A percentile compares a stretch with the other conserved stretches of the same genome.
These are phyloP conservation scores for Drosophila kurseongensis DNA, from an alignment of 1,140 invertebrate genomes.

Conservation along the genomic window DNA sequence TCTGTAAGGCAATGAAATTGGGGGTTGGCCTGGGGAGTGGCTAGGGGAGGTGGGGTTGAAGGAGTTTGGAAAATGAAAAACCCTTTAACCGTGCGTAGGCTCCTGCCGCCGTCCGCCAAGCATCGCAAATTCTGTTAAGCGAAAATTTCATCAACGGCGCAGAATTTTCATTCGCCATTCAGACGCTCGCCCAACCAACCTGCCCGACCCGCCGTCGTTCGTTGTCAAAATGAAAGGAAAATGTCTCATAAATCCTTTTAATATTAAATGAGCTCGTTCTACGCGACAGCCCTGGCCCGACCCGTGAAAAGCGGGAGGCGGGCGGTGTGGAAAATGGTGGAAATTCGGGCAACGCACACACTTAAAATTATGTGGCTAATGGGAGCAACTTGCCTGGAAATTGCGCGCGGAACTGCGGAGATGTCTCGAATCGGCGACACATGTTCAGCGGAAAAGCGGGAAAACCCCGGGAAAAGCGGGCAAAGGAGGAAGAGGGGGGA, in stretches of 20 bases:
- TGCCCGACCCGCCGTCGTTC: conserved; percentile 26
- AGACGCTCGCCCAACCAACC: conserved; percentile 30
- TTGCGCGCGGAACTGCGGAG: conserved; percentile 61
- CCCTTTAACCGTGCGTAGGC: conserved; percentile 80
- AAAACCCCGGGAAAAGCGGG: conserved; percentile 1
- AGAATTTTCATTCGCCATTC: conserved; percentile 73
- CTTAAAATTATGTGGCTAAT: conserved; percentile 83
- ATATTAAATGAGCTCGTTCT: conserved; percentile 80
- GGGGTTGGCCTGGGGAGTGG: background rate
- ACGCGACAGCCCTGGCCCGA: conserved; percentile 24
- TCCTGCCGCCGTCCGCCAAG: conserved; percentile 56
- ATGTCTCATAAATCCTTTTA: conserved; percentile 83
- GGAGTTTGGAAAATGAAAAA: conserved; percentile 63
- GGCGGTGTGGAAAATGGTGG: conserved; percentile 2
- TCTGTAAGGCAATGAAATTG: conserved; percentile 5
- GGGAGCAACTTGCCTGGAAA: conserved; percentile 81
- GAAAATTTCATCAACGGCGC: conserved; percentile 79
- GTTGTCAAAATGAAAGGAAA: conserved; percentile 83
- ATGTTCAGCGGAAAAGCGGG: conserved; percentile 43
- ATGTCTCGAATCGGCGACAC: conserved; percentile 62
- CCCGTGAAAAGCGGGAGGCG: background rate
- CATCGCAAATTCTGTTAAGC: conserved; percentile 81
- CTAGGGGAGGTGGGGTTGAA: background rate
- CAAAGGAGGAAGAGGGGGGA: conserved; percentile 4
- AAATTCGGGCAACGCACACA: conserved; percentile 70